A percentile compares a stretch with the other conserved stretches of the same genome.
Conservation (phyloP, 2,888 invertebrate genomes). For the Onchidella celtica region DNA sequence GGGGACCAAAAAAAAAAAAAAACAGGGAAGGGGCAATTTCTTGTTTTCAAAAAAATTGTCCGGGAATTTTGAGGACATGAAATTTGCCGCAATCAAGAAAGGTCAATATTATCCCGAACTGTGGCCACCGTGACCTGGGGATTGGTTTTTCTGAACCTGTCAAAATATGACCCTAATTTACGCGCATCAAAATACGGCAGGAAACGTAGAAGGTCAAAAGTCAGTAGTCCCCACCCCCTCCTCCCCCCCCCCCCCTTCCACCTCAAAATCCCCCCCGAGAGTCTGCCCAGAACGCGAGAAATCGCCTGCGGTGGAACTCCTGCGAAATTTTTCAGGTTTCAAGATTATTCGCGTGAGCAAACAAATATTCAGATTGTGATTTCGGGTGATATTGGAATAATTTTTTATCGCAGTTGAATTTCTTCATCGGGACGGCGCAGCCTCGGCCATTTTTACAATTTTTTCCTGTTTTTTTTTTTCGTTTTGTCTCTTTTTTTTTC, state of each 20-base stretch:
- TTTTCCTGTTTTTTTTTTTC: not conserved
- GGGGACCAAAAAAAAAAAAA: not conserved
- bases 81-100: constrained; percentile 3
- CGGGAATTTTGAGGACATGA: not conserved
- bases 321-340: too few relatives aligned
- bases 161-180: constrained; percentile 2
- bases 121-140: not conserved
- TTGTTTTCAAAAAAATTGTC: too few relatives aligned
- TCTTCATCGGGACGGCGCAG: too few relatives aligned
- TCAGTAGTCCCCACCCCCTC: not conserved
- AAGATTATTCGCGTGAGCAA: too few relatives aligned
- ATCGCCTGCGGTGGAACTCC: too few relatives aligned
- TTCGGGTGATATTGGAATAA: too few relatives aligned
- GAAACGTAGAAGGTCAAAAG: not conserved
- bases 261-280: not conserved
- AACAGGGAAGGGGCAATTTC: not conserved
- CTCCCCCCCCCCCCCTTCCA: not conserved
- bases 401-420: too few relatives aligned
- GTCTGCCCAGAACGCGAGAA: not conserved
- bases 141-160: not conserved
- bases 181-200: not conserved
- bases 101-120: constrained; percentile 10
- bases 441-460: not conserved
- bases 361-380: too few relatives aligned
- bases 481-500: not conserved